Base-by-base conservation (phyloP, 1,140 invertebrate genomes). In the Ceratosolen solmsi region DNA sequence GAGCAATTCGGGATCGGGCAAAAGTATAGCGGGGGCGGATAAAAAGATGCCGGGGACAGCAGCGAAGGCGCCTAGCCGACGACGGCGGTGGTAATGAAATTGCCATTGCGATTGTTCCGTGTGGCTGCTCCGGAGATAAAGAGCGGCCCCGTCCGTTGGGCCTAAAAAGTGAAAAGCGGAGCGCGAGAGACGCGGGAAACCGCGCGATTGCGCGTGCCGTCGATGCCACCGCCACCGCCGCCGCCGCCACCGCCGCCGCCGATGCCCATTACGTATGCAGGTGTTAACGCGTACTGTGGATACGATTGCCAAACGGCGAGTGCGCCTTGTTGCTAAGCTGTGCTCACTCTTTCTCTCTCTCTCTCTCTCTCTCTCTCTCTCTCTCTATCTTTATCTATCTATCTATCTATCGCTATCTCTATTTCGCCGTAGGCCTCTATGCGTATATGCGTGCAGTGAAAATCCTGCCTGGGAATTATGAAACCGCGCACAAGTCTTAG, bases 1-100 rank as follows among this genome's bases (percentile, higher is more conserved):
- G n/a, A n/a, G n/a, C n/a, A n/a, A n/a, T n/a, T n/a, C n/a, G n/a
- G n/a, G n/a, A n/a, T n/a, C n/a, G n/a, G 15, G 71, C 15, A 63
- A 63, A 27, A n/a, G 58, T n/a, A 13, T 27, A 1, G 27, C 2
- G 27, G 9, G 20, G 58, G 17, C 54, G 5, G 54, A 25, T 25
- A 58, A 58, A 58, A 58, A 22, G 54, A 3, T 15, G 54, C 5
- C n/a, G 41, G n/a, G n/a, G n/a, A n/a, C n/a, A n/a, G n/a, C n/a
- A 75, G n/a, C 60, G n/a, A 63, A 27, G 70, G 54, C 46, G 46
- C 30, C 1, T 38, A 38, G 25, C 15, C 25, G 38, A 1, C 3
- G 22, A 27, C 1, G 51, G 25, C 38, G 75, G 78, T n/a, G 65
- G 81, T 82, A 82, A 82, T 82, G 81, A 82, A 78, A 79, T 82